phyloP scores from a whole-genome alignment of 2,888 invertebrate genomes.

The Willowsia nigromaculata region DNA sequence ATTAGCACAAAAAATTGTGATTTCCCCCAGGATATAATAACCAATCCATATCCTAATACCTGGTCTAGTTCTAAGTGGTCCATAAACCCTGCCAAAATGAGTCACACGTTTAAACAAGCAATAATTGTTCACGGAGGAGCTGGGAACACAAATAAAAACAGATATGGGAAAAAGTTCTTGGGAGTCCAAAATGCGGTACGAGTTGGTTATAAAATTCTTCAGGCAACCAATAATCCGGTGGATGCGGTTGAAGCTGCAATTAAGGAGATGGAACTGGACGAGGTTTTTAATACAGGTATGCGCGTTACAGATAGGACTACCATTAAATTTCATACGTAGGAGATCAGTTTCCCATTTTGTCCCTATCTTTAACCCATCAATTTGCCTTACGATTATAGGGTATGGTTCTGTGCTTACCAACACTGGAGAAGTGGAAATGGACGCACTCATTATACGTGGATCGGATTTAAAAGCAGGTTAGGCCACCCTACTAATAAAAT shows the following conservation, averaged over 20 bases:
- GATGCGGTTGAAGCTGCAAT: slow-evolving; percentile 92
- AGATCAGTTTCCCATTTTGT: too few species aligned
- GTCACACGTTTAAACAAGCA: slow-evolving; percentile 83
- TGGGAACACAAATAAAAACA: slow-evolving; percentile 86
- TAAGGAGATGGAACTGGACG: slow-evolving; percentile 88
- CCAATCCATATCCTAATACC: too few species aligned
- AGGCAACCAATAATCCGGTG: slow-evolving; percentile 82
- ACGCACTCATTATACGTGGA: slow-evolving; percentile 92
- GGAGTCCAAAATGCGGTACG: slow-evolving; percentile 81
- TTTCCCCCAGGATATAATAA: too few species aligned
- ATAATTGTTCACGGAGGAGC: slow-evolving; percentile 92
- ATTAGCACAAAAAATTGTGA: too few species aligned
- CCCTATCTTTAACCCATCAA: too few species aligned
- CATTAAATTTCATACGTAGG: too few species aligned
- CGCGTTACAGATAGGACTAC: too few species aligned
- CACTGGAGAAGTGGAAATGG: slow-evolving; percentile 91
- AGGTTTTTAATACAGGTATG: slow-evolving; percentile 92
- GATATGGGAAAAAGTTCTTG: slow-evolving; percentile 84
- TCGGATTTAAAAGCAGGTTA: slow-evolving; percentile 82
- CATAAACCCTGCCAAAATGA: too few species aligned
- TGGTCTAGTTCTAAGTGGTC: too few species aligned
- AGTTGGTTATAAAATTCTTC: slow-evolving; percentile 84
- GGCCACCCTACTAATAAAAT: too few species aligned
- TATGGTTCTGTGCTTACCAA: slow-evolving; percentile 89
- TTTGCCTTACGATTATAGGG: too few species aligned